phyloP scores from a whole-genome alignment of 2,888 invertebrate species.

The Monoplex corrugatus region DNA sequence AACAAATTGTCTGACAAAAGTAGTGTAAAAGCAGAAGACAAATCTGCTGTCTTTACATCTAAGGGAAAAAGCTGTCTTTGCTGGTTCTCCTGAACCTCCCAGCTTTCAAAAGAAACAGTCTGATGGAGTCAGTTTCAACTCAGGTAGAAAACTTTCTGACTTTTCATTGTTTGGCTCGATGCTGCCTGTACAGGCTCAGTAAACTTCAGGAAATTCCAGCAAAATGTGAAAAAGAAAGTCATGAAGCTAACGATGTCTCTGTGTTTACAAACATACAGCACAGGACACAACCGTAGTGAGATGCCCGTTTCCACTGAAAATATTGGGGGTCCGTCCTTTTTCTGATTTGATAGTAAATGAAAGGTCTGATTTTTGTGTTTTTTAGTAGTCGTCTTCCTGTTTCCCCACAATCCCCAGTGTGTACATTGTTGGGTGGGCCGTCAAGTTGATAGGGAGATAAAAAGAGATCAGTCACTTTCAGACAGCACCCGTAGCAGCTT shows the following conservation, averaged over 20 bases:
- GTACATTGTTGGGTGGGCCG: neutral
- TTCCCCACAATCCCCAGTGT: neutral
- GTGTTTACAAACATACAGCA: neutral
- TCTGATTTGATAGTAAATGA: neutral
- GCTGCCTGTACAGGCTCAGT: neutral
- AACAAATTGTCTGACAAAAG: too few species aligned
- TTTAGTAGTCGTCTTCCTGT: neutral
- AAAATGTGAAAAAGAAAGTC: neutral
- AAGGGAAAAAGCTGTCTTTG: neutral
- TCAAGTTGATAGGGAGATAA: neutral
- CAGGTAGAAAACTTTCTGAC: neutral
- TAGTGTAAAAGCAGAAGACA: neutral
- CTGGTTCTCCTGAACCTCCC: neutral
- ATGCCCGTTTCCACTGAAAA: neutral
- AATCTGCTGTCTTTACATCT: neutral
- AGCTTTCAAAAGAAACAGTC: neutral
- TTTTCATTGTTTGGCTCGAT: neutral
- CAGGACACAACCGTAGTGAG: too few species aligned
- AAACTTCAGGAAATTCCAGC: neutral
- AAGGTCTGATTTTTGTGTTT: neutral
- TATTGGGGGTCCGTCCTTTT: neutral
- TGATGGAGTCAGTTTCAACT: neutral
- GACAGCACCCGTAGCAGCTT: neutral
- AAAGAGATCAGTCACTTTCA: neutral
- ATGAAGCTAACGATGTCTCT: neutral